Conservation (phyloP, 2,888 invertebrate genomes). For the Ennomos quercinarius region DNA sequence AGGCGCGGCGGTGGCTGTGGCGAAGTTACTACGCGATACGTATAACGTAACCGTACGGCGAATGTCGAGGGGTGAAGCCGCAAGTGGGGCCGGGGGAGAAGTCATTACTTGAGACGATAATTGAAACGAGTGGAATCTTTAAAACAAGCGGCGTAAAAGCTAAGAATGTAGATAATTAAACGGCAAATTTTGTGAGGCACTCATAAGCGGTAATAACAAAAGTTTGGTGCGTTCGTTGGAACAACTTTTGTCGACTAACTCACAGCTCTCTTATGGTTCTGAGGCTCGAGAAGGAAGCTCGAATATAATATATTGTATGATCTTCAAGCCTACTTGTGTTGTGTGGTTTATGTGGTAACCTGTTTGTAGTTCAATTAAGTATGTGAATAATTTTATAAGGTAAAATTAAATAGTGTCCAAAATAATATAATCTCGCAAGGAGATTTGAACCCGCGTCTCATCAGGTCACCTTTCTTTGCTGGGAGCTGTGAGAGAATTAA, state of each 20-base stretch:
- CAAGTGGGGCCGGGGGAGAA: constrained; percentile 22
- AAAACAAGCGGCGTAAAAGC: constrained; percentile 48
- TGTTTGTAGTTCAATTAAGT: too few relatives aligned
- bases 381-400: too few relatives aligned
- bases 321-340: too few relatives aligned
- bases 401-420: too few relatives aligned
- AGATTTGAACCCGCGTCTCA: too few relatives aligned
- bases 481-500: too few relatives aligned
- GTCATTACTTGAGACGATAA: constrained; percentile 37
- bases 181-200: constrained; percentile 59
- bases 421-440: too few relatives aligned
- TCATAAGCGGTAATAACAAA: constrained; percentile 68
- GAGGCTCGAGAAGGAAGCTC: constrained; percentile 14
- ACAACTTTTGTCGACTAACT: constrained; percentile 70
- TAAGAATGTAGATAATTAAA: constrained; percentile 67
- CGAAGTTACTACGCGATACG: constrained; percentile 5
- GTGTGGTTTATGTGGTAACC: too few relatives aligned
- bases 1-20: too few relatives aligned
- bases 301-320: not conserved
- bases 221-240: constrained; percentile 61
- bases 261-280: constrained; percentile 47
- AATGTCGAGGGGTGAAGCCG: constrained; percentile 21
- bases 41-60: not conserved
- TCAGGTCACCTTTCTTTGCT: too few relatives aligned
- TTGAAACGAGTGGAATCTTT: constrained; percentile 47